Base-by-base conservation (phyloP, 2,888 invertebrate species). In the Hyles lineata region DNA sequence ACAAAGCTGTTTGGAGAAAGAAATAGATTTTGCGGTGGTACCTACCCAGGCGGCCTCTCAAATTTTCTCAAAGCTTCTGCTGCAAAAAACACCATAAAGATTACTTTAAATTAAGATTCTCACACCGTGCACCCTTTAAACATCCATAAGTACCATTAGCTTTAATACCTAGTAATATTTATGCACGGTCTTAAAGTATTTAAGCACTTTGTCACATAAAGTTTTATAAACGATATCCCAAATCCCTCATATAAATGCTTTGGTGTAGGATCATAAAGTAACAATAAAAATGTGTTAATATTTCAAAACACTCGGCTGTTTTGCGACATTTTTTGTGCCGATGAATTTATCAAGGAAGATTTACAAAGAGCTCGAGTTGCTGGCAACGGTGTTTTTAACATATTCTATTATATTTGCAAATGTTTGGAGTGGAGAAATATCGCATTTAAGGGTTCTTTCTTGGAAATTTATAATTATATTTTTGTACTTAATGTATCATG, bases 231-330 rank as follows among this genome's bases (percentile, higher is more conserved):
- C 58, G 58, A 67, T 72, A 58, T 72, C 58, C 58, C 43, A 58
- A 67, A 72, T 63, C 35, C 58, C 67, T 67, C 58, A 72, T 63
- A 72, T 72, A 67, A 72, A 72, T 67, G 72, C 58, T 67, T 72
- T 23, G 35, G 19, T 17, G 58, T 21, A 21, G 58, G 35, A 72
- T 71, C 71, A 62, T 74, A 73, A 74, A 72, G 72, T 75, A 74
- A 73, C 70, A 72, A 69, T 55, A 72, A 60, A 72, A 71, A 72
- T 67, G 60, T 75, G 32, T 73, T 74, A 35, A 74, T 72, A 63
- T 72, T 72, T 72, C 74, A 70, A 72, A 71, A 61, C 73, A 73
- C 71, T 73, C 67, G 19, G 70, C 70, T 75, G 63, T 61, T 55
- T 72, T 67, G 23, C 67, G 9, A 43, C 63, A 21, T n/a, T 21